A percentile compares a stretch with the other conserved stretches of the same genome.
Evolutionary conservation across 2,888 invertebrate species (phyloP).

Genomic region (Schrankia costaestrigalis): DNA sequence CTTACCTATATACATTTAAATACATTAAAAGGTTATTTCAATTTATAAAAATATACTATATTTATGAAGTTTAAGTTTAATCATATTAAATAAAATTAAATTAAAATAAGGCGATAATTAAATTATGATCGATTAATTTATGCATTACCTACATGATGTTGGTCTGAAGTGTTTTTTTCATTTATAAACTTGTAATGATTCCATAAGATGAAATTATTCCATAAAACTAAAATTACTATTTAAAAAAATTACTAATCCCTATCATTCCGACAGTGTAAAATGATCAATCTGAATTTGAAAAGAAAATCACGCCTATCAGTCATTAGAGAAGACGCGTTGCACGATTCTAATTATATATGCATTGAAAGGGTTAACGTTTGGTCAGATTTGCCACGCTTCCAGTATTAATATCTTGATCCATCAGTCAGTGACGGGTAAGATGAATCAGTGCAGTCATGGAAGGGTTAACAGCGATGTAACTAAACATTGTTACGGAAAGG

Average conservation of each 20-base stretch:
- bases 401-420: slow-evolving; percentile 80
- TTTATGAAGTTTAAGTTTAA: too few relatives aligned
- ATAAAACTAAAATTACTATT: slow-evolving; percentile 5
- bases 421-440: slow-evolving; percentile 75
- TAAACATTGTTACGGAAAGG: slow-evolving; percentile 36
- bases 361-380: slow-evolving; percentile 70
- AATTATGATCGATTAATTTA: too few relatives aligned
- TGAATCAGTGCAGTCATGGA: slow-evolving; percentile 63
- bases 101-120: too few relatives aligned
- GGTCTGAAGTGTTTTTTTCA: too few relatives aligned
- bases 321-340: slow-evolving; percentile 50
- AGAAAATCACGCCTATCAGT: slow-evolving; percentile 49
- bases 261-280: slow-evolving; percentile 22
- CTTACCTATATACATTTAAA: too few relatives aligned
- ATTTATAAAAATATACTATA: too few relatives aligned
- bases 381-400: slow-evolving; percentile 76
- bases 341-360: slow-evolving; percentile 58
- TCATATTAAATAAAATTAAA: too few relatives aligned
- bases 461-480: slow-evolving; percentile 47
- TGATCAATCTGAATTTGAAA: slow-evolving; percentile 40
- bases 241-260: slow-evolving; percentile 25
- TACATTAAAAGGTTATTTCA: too few relatives aligned
- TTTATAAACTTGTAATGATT: too few relatives aligned
- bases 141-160: too few relatives aligned
- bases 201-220: slow-evolving; percentile 1